Evolutionary conservation across 2,888 invertebrate species (phyloP), one percentile per base, ranked within the genome.

Genomic region (Elegia similella): DNA sequence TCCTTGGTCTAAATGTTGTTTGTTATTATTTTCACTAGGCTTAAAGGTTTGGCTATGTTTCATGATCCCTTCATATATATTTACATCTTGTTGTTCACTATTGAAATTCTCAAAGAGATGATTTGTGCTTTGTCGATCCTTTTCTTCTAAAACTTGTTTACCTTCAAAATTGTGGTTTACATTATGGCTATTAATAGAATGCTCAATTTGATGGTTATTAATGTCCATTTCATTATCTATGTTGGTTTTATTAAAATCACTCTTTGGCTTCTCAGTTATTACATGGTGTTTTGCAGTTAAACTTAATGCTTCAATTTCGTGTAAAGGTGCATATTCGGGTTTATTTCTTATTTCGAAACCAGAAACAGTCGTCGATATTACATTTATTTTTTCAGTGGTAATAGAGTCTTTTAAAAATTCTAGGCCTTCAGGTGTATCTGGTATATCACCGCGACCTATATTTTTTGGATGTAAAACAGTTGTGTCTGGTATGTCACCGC

Each of bases 371-470:
- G 10, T 15, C 34, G 15, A 52, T 38, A 16, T 12, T 12, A 52
- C 7, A 34, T 52, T 42, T 52, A 13, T 72, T 44, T 42, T 61
- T 47, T 63, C 56, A 38, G 57, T 58, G 32, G 52, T 61, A 46
- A 42, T 30, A 13, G 12, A 38, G 29, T 17, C 7, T 16, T 60
- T 60, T 52, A 34, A 32, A 13, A 56, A 52, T 32, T 55, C 43
- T 13, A 55, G 59, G 30, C 75, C 75, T 58, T 80, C 78, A 53
- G 38, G 38, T 38, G 72, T 64, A 15, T 72, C 75, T 59, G 38
- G 38, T 38, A 82, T 81, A 59, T 82, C 82, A 17, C 82, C 82
- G 10, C 80, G 75, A 0, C 78, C 79, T 58, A 69, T 44, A 61
- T 80, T 70, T 7, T 55, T 55, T 17, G 70, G 62, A 44, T 56